Evolutionary conservation across 2,888 invertebrate species (phyloP).

Genomic region (Dysmachus trigonus): DNA sequence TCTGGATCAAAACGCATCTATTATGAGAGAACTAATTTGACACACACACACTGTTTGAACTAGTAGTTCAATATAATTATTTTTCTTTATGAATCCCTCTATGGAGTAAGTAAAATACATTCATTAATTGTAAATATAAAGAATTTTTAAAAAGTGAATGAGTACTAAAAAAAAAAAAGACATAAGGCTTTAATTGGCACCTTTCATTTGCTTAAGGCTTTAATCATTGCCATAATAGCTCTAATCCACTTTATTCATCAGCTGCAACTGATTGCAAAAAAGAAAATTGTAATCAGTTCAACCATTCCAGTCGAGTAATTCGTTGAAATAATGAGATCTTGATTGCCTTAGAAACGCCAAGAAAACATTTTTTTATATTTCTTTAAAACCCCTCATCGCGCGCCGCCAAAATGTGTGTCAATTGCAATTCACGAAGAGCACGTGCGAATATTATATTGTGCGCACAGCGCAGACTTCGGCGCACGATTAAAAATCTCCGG

Average conservation of each 20-base stretch:
- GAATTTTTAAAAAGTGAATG: not conserved
- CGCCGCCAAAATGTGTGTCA: conserved; percentile 12
- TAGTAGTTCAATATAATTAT: too few species aligned
- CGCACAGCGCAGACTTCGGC: not conserved
- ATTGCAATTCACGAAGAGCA: not conserved
- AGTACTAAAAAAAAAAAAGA: not conserved
- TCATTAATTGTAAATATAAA: not conserved
- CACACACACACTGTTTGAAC: too few species aligned
- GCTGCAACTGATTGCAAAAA: not conserved
- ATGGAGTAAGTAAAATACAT: not conserved
- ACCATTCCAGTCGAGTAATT: not conserved
- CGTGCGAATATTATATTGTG: not conserved
- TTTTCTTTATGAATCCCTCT: too few species aligned
- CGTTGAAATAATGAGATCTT: not conserved
- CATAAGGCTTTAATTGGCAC: not conserved
- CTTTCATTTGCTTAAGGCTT: not conserved
- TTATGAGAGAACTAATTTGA: too few species aligned
- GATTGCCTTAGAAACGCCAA: not conserved
- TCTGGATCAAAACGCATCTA: too few species aligned
- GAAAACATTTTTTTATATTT: not conserved
- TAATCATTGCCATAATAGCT: not conserved
- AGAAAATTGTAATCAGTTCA: not conserved
- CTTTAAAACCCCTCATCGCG: not conserved
- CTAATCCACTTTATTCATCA: not conserved
- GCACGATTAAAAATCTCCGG: conserved; percentile 16